phyloP scores from a whole-genome alignment of 2,888 invertebrate genomes.

The Linnaemya vulpina region DNA sequence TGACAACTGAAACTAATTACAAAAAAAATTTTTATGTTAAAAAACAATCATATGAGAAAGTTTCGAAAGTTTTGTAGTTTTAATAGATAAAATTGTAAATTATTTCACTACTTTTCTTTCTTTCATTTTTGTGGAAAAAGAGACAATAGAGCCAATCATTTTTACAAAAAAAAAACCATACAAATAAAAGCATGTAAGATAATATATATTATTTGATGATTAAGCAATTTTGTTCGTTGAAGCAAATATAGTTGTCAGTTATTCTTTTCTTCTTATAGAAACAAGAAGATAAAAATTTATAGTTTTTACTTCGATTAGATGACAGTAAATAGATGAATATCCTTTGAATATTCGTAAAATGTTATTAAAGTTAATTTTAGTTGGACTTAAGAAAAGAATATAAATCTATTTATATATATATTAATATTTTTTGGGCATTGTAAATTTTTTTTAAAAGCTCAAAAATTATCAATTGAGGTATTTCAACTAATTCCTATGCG shows the following conservation, averaged over 20 bases:
- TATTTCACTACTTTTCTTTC: background rate
- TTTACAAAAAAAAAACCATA: constrained; percentile 10
- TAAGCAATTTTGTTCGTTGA: constrained; percentile 49
- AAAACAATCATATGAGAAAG: constrained; percentile 68
- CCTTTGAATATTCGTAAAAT: constrained; percentile 40
- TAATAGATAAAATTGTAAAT: background rate
- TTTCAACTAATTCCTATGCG: too few species aligned
- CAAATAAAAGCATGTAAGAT: constrained; percentile 12
- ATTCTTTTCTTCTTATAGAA: background rate
- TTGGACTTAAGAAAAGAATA: too few species aligned
- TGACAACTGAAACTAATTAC: constrained; percentile 7
- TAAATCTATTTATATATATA: too few species aligned
- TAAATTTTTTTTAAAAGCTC: too few species aligned
- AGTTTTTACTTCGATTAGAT: constrained; percentile 52
- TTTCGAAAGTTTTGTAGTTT: constrained; percentile 65
- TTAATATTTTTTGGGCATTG: too few species aligned
- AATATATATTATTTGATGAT: background rate
- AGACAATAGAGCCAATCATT: constrained; percentile 65
- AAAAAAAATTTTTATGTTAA: constrained; percentile 11
- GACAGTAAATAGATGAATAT: constrained; percentile 22
- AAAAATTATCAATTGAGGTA: too few species aligned
- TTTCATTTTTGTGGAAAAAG: constrained; percentile 21
- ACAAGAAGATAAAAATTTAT: too few species aligned
- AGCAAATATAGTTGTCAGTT: constrained; percentile 64
- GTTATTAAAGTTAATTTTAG: too few species aligned